Evolutionary conservation across 2,888 invertebrate species (phyloP).

Genomic region (Tipula lateralis): DNA sequence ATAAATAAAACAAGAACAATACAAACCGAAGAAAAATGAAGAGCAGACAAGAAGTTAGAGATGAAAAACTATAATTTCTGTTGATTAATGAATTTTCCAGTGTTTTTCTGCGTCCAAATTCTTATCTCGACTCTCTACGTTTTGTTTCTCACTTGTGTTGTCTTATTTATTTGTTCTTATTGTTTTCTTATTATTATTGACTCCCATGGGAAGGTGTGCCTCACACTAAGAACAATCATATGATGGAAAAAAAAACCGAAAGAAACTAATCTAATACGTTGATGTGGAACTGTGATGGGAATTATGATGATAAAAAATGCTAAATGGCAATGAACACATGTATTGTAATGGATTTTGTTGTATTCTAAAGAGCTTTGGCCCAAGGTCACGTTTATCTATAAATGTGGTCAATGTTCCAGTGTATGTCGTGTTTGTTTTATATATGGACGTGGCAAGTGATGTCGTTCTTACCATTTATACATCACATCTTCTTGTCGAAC

Average conservation of each 20-base stretch:
- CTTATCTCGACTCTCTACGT: too few relatives aligned
- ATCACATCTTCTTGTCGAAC: too few relatives aligned
- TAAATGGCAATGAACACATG: neutral
- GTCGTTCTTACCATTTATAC: too few relatives aligned
- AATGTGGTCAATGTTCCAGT: too few relatives aligned
- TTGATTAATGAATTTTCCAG: slow-evolving; percentile 15
- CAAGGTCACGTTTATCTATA: neutral
- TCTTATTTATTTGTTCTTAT: neutral
- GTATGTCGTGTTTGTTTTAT: too few relatives aligned
- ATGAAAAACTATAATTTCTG: slow-evolving; percentile 19
- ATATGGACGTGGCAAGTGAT: too few relatives aligned
- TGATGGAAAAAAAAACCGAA: neutral
- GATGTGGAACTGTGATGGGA: neutral
- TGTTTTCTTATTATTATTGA: slow-evolving; percentile 1
- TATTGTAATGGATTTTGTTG: neutral
- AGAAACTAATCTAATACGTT: slow-evolving; percentile 1
- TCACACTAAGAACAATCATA: neutral
- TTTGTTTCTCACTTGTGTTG: neutral
- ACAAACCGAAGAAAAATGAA: neutral
- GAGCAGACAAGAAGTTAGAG: neutral
- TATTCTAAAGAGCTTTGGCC: neutral
- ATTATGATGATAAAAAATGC: neutral
- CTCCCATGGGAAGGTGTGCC: neutral
- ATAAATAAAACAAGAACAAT: neutral
- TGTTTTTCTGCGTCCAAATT: neutral